Conservation (phyloP, 2,888 invertebrate genomes). For the Pristionchus japonicus region DNA sequence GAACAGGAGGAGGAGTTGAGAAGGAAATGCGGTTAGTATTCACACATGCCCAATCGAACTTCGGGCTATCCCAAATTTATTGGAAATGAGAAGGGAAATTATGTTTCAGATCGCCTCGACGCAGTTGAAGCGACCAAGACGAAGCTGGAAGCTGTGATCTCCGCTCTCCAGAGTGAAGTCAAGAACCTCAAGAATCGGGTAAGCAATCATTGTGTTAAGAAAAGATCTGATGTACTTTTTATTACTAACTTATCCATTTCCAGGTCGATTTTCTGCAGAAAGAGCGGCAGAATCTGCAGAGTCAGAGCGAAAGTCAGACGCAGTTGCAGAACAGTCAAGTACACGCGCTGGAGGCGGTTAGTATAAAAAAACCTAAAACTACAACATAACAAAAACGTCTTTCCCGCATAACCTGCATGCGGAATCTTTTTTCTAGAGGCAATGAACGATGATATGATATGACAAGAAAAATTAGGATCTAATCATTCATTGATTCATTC, state of each 20-base stretch:
- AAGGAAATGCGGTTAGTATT: constrained; percentile 58
- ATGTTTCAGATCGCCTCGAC: constrained; percentile 59
- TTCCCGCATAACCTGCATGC: too few relatives aligned
- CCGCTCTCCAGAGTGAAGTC: constrained; percentile 72
- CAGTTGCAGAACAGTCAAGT: constrained; percentile 74
- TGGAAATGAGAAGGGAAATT: too few relatives aligned
- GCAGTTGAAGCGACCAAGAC: constrained; percentile 69
- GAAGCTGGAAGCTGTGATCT: constrained; percentile 67
- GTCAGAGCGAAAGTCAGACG: constrained; percentile 74
- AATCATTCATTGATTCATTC: not conserved
- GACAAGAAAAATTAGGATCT: too few relatives aligned
- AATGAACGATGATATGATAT: too few relatives aligned
- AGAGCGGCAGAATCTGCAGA: constrained; percentile 73
- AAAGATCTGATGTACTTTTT: not conserved
- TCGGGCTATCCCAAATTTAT: not conserved
- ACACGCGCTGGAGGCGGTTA: constrained; percentile 73
- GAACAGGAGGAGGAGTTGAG: constrained; percentile 69
- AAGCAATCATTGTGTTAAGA: not conserved
- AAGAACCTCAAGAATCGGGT: constrained; percentile 73
- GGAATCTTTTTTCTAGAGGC: not conserved
- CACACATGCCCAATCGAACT: not conserved
- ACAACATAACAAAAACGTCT: too few relatives aligned
- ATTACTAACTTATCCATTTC: not conserved
- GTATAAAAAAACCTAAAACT: too few relatives aligned
- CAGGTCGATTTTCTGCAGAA: constrained; percentile 73